phyloP scores from a whole-genome alignment of 2,113 vertebrate species.

The Pomatostomus ruficeps region DNA sequence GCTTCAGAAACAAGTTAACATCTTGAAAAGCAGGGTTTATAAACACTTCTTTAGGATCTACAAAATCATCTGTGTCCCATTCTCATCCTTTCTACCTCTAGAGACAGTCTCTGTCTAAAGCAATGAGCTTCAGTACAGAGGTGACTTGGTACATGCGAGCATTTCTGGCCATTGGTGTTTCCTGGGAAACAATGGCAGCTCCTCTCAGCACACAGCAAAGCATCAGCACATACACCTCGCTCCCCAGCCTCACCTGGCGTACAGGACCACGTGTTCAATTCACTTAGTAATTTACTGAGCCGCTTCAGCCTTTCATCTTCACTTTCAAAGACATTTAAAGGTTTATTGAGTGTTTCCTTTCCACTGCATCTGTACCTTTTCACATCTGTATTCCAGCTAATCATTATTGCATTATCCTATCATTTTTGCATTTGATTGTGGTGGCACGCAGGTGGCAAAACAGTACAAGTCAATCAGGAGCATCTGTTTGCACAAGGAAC shows the following conservation, averaged over 20 bases:
- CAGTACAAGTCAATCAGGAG: not conserved
- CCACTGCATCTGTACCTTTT: not conserved
- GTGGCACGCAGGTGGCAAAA: not conserved
- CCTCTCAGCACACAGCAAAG: not conserved
- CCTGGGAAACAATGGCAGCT: not conserved
- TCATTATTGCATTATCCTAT: not conserved
- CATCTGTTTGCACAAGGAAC: not conserved
- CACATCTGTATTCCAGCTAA: not conserved
- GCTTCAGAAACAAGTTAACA: not conserved
- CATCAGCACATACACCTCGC: not conserved
- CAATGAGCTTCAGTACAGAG: not conserved
- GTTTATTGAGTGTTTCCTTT: not conserved
- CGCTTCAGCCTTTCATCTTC: not conserved
- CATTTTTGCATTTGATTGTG: not conserved
- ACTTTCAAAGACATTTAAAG: not conserved
- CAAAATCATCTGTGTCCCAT: not conserved
- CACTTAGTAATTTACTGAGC: not conserved
- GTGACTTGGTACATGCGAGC: not conserved
- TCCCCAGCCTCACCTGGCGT: not conserved
- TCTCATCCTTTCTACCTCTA: not conserved
- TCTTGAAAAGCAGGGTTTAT: not conserved
- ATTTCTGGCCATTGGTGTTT: not conserved
- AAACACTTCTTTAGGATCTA: not conserved
- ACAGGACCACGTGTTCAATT: not conserved
- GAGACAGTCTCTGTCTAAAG: not conserved